Conservation (phyloP, 2,888 invertebrate species). For the Oscheius sp. region DNA sequence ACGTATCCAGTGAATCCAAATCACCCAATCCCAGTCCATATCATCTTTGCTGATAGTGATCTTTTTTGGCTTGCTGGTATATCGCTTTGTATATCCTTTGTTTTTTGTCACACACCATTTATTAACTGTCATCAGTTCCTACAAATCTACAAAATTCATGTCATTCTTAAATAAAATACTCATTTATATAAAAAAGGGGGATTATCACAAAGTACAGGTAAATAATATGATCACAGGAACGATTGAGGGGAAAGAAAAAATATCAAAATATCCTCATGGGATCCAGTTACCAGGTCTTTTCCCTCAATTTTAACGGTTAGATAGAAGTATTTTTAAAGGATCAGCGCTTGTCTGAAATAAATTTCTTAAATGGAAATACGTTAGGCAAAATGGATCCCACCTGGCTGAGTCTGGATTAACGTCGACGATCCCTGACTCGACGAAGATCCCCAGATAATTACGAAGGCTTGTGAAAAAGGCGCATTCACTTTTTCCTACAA, state of each 20-base stretch:
- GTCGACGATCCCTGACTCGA: conserved; percentile 14
- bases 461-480: neutral
- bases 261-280: neutral
- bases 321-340: neutral
- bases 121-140: conserved; percentile 1
- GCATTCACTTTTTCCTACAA: neutral
- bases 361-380: neutral
- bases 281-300: conserved; percentile 5
- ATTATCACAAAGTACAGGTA: conserved; percentile 8
- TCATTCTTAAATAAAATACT: neutral
- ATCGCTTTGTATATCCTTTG: conserved; percentile 4
- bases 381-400: neutral
- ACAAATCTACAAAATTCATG: neutral
- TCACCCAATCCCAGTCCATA: neutral
- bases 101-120: neutral
- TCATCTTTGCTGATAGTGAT: conserved; percentile 30
- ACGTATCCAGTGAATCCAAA: conserved; percentile 15
- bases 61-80: conserved; percentile 32
- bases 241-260: conserved; percentile 9
- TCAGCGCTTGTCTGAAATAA: conserved; percentile 18
- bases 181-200: neutral
- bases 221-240: conserved; percentile 1
- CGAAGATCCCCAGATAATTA: conserved; percentile 13
- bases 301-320: conserved; percentile 1
- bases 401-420: conserved; percentile 8